Evolutionary conservation across 1,140 invertebrate species (phyloP).

Genomic region (Caenorhabditis tropicalis): DNA sequence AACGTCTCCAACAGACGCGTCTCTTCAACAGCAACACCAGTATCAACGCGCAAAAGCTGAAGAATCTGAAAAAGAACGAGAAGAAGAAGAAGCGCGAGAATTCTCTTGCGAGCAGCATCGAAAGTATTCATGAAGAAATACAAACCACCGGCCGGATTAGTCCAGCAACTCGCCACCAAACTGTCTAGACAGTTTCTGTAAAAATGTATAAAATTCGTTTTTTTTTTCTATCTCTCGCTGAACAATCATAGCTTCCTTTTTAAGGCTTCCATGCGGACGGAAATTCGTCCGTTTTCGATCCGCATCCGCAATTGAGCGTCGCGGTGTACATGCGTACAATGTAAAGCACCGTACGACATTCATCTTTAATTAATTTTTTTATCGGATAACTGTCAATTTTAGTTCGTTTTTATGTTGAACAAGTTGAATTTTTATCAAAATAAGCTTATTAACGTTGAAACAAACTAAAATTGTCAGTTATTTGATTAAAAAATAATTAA

Average conservation of each 20-base stretch:
- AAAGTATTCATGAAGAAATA: constrained; percentile 30
- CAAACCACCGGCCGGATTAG: neutral
- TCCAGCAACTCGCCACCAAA: neutral
- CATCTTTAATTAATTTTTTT: too few relatives aligned
- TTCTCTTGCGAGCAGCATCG: neutral
- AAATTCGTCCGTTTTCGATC: too few relatives aligned
- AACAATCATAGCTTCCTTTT: constrained; percentile 1
- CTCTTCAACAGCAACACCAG: constrained; percentile 33
- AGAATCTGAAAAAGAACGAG: constrained; percentile 24
- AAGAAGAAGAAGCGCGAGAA: constrained; percentile 36
- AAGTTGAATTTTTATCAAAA: too few relatives aligned
- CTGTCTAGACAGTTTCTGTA: neutral
- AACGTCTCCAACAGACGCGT: constrained; percentile 14
- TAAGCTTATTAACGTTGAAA: too few relatives aligned
- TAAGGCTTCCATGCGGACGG: too few relatives aligned
- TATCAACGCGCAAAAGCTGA: neutral
- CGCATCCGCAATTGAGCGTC: too few relatives aligned
- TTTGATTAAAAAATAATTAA: too few relatives aligned
- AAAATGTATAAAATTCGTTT: constrained; percentile 17
- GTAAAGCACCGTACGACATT: too few relatives aligned
- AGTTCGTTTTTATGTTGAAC: too few relatives aligned
- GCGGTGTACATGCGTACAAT: too few relatives aligned
- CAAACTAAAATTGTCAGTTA: too few relatives aligned
- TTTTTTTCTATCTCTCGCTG: neutral
- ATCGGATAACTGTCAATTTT: too few relatives aligned